These are phyloP conservation scores for Microtus richardsoni DNA, from an alignment of 2,113 vertebrate species.

Conservation along the genomic window DNA sequence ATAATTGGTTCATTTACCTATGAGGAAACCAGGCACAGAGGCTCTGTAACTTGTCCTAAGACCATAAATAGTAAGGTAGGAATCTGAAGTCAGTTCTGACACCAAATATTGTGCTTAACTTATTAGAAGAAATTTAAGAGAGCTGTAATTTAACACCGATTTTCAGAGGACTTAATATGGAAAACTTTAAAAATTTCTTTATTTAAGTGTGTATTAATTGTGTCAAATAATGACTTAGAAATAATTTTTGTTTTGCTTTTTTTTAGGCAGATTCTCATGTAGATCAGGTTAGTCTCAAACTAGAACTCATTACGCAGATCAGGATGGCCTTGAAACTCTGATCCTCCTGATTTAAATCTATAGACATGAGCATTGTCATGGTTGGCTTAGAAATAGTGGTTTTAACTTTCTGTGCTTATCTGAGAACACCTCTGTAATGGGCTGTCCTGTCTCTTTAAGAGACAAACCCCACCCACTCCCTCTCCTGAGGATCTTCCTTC, in stretches of 20 bases:
- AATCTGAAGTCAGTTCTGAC: neutral
- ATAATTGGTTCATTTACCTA: neutral
- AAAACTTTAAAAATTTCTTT: neutral
- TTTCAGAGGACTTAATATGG: neutral
- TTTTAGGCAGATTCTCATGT: no score
- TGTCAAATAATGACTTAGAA: neutral
- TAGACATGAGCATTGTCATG: neutral
- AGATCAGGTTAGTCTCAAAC: neutral
- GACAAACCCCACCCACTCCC: no score
- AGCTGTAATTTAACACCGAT: neutral
- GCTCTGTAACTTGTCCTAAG: neutral
- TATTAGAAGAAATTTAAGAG: neutral
- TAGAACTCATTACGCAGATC: neutral
- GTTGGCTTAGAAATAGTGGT: neutral
- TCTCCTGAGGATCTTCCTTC: no score
- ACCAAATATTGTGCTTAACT: neutral
- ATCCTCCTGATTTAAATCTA: neutral
- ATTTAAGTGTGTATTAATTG: neutral
- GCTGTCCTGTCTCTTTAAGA: no score
- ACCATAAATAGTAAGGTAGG: neutral
- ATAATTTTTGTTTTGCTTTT: neutral
- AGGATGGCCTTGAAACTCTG: neutral
- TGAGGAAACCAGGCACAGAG: neutral
- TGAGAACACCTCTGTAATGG: neutral
- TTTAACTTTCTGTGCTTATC: neutral